Base-by-base conservation (phyloP, 1,140 invertebrate species). In the Drosophila melanogaster region DNA sequence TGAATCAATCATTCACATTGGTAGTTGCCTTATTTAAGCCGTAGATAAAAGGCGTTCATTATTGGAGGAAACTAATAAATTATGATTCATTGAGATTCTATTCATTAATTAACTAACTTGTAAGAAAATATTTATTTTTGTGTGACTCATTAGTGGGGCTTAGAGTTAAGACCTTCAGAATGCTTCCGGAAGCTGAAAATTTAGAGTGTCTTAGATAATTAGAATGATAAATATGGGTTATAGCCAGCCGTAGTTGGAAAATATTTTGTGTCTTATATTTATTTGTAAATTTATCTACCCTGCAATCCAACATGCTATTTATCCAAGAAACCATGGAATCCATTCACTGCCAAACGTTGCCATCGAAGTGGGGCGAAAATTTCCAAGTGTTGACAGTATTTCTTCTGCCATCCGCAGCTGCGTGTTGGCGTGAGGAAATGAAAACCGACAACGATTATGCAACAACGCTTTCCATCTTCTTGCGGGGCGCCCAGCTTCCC, bases 361-460 rank as follows among this genome's bases (percentile, higher is more conserved):
- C 35, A 46, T 49, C 47, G 26, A 64, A 71, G 53, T 56, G 47
- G 66, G 57, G 54, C 43, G 61, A 51, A 64, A 77, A 77, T 72
- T 65, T 73, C 62, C 71, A 66, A 76, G 50, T 73, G 58, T 72
- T 64, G 80, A 72, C 54, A 65, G 33, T 76, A 49, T 66, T 66
- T 50, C 64, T 55, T 49, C 49, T 69, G 62, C 38, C 53, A 60
- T 57, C 64, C 55, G 43, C 49, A 37, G 54, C 49, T 53, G 26
- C 51, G 53, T 54, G 50, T 41, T 8, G 55, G 33, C 51, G 49
- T 78, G 49, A 60, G 75, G 56, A 86, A 81, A 86, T 87, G 79
- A 83, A 77, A 87, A 79, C 79, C 79, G 83, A 79, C 83, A 72
- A 64, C 54, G 79, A 86, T 86, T 81, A 86, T 86, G 79, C 70